phyloP scores from a whole-genome alignment of 2,888 invertebrate genomes.

The Drosophila mettleri region DNA sequence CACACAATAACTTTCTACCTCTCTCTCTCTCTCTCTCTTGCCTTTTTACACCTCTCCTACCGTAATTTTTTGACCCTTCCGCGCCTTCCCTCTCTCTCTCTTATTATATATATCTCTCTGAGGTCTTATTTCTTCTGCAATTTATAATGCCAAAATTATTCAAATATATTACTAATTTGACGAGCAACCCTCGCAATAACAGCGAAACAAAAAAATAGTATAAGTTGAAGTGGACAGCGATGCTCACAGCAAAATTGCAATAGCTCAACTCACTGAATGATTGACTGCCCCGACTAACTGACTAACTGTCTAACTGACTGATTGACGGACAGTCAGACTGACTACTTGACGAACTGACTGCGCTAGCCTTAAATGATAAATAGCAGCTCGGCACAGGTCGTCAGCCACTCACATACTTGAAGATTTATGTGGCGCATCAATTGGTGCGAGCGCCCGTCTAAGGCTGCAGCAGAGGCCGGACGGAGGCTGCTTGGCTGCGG shows the following conservation, averaged over 20 bases:
- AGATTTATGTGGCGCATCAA: slow-evolving; percentile 77
- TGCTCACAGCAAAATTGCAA: slow-evolving; percentile 73
- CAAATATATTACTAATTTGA: neutral
- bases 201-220: slow-evolving; percentile 4
- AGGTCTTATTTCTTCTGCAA: no score
- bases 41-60: no score
- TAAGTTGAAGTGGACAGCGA: slow-evolving; percentile 68
- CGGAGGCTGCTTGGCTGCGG: slow-evolving; percentile 6
- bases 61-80: neutral
- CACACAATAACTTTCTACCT: neutral
- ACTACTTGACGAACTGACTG: slow-evolving; percentile 40
- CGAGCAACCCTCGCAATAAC: slow-evolving; percentile 37
- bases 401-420: slow-evolving; percentile 67
- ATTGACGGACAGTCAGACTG: slow-evolving; percentile 30
- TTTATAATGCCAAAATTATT: neutral
- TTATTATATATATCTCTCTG: no score
- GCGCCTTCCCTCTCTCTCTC: neutral
- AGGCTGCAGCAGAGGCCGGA: neutral
- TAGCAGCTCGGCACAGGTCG: slow-evolving; percentile 58
- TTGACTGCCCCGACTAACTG: slow-evolving; percentile 48
- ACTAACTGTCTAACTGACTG: slow-evolving; percentile 15
- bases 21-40: neutral
- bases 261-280: slow-evolving; percentile 68
- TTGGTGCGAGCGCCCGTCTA: slow-evolving; percentile 43
- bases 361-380: slow-evolving; percentile 59